Percentiles rank a stretch among this genome's conserved stretches.
These are phyloP conservation scores for Xestia rhomboidea DNA, from an alignment of 2,888 invertebrate species.

Conservation along the genomic window DNA sequence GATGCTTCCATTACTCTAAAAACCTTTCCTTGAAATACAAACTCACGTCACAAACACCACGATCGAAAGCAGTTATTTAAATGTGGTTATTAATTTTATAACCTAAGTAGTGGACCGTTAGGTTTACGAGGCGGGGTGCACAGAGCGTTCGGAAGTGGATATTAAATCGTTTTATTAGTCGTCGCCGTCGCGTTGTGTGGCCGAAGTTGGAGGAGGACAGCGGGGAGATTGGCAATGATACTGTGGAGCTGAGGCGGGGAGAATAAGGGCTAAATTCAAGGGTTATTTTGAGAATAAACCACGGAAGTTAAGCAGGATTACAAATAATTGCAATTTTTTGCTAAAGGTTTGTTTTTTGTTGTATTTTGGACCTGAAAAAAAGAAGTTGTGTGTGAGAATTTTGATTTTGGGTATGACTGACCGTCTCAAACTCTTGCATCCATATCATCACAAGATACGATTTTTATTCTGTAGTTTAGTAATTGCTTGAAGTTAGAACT, in stretches of 20 bases:
- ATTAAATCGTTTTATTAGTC: conserved; percentile 81
- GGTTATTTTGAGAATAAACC: background rate
- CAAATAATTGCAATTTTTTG: too few species aligned
- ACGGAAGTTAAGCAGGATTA: background rate
- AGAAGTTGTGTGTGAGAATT: too few species aligned
- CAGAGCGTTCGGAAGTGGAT: conserved; percentile 77
- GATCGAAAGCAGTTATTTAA: conserved; percentile 62
- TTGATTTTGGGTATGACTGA: too few species aligned
- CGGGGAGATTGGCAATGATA: conserved; percentile 34
- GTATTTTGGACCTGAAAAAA: background rate
- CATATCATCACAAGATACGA: too few species aligned
- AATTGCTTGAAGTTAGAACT: too few species aligned
- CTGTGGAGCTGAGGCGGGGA: background rate
- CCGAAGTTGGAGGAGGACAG: conserved; percentile 1
- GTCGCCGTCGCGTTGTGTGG: conserved; percentile 64
- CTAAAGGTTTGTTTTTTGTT: background rate
- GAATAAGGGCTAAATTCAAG: background rate
- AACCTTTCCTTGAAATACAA: background rate
- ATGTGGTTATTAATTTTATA: conserved; percentile 67
- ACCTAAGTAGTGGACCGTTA: conserved; percentile 61
- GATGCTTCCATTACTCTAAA: background rate
- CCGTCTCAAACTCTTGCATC: background rate
- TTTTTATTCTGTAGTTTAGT: too few species aligned
- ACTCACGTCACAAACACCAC: conserved; percentile 25
- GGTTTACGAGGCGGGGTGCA: conserved; percentile 71